Evolutionary conservation across 2,888 invertebrate genomes (phyloP).

Genomic region (Eupeodes latifasciatus): DNA sequence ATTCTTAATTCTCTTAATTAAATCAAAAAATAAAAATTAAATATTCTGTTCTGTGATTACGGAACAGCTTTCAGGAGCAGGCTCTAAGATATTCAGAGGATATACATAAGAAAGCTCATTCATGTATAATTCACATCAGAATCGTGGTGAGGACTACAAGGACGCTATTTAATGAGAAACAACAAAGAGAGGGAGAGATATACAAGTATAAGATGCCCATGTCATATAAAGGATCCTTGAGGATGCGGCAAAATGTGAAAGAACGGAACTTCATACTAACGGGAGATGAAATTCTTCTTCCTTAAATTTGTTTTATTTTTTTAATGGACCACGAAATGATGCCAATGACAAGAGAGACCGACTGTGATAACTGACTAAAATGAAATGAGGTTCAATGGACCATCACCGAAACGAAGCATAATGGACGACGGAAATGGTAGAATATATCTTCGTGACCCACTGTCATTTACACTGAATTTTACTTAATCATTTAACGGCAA

Average conservation of each 20-base stretch:
- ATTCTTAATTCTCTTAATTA: neutral
- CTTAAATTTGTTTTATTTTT: conserved; percentile 3
- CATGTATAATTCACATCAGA: conserved; percentile 44
- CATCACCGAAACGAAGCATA: conserved; percentile 4
- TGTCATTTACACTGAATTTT: conserved; percentile 54
- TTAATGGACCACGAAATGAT: conserved; percentile 33
- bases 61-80: neutral
- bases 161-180: conserved; percentile 15
- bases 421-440: conserved; percentile 22
- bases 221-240: conserved; percentile 31
- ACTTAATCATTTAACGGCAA: conserved; percentile 28
- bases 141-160: neutral
- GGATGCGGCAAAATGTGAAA: conserved; percentile 12
- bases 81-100: neutral
- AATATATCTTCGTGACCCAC: conserved; percentile 20
- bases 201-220: no score
- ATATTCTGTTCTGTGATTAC: neutral
- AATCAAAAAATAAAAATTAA: neutral
- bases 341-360: conserved; percentile 28
- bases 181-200: neutral
- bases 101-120: neutral
- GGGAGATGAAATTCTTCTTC: neutral
- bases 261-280: neutral
- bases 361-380: conserved; percentile 5
- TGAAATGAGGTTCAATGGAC: conserved; percentile 33